Conservation (phyloP, 2,888 invertebrate genomes). For the Endotricha flammealis region DNA sequence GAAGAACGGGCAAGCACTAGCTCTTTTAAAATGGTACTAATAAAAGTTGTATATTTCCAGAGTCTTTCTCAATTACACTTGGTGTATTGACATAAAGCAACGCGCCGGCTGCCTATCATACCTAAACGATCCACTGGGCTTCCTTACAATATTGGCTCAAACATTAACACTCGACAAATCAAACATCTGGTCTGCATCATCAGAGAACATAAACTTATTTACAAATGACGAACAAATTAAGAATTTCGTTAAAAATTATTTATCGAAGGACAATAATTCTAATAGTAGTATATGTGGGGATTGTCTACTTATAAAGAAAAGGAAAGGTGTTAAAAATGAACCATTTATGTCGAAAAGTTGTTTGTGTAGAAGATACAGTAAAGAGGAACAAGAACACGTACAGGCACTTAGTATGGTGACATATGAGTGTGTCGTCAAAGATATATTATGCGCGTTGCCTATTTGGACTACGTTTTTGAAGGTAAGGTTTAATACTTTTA, state of each 20-base stretch:
- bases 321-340: constrained; percentile 35
- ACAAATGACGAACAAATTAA: constrained; percentile 84
- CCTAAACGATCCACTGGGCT: constrained; percentile 89
- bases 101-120: constrained; percentile 93
- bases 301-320: constrained; percentile 36
- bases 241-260: constrained; percentile 83
- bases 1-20: too few species aligned
- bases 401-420: constrained; percentile 83
- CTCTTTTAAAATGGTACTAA: too few species aligned
- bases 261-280: constrained; percentile 46
- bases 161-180: constrained; percentile 86
- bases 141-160: constrained; percentile 86
- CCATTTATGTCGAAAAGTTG: constrained; percentile 35
- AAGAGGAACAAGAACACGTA: constrained; percentile 71
- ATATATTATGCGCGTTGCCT: constrained; percentile 86
- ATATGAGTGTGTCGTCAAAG: constrained; percentile 89
- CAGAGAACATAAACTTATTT: constrained; percentile 85
- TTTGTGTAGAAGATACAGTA: constrained; percentile 48
- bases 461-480: constrained; percentile 84
- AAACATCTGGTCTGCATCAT: constrained; percentile 82
- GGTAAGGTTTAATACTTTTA: constrained; percentile 71
- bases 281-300: constrained; percentile 34
- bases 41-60: constrained; percentile 55
- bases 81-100: constrained; percentile 90
- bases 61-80: constrained; percentile 81